Evolutionary conservation across 2,113 vertebrate genomes (phyloP), one percentile per base, ranked within the genome.

Genomic region (Channa argus): DNA sequence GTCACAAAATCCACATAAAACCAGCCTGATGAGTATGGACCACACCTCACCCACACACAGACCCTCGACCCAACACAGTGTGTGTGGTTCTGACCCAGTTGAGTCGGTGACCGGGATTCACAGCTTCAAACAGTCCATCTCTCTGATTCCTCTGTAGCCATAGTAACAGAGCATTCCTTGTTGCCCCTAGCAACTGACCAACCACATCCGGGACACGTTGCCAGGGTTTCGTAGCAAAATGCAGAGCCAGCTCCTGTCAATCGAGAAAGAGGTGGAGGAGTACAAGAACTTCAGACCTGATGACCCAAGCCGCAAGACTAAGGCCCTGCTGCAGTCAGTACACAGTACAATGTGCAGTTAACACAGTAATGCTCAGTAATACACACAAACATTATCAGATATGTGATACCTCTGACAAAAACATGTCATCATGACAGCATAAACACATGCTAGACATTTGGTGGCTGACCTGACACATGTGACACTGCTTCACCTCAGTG

Each of bases 241-340:
- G n/a, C 97, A 99, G 88, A 96, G 96, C 66, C 97, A 98, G 89
- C 95, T 99, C 33, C 92, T 99, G 53, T 97, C 97, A 87, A 98
- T 98, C 1, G 97, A 99, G 92, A 99, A 99, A 80, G 97, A 99
- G 87, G 97, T 98, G 85, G 96, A 98, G 0, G 97, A 98, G 58
- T 98, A 98, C 89, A 98, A 98, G 92, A 96, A 94, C 92, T 99
- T 98, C 78, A 95, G 96, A 0, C 97, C 97, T 0, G 97, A 99
- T 4, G 97, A 99, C 81, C 97, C 97, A 0, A 92, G 96, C 0
- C 96, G 97, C 85, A 98, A 99, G 90, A 99, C 97, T 91, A 99
- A 99, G 89, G 97, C 97, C 78, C 91, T 98, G 86, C 95, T 99
- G 51, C 97, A 98, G 97, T 98, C 68, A 95, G 96, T 81, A 59